Evolutionary conservation across 2,888 invertebrate genomes (phyloP).

Genomic region (Gonocerus acuteangulatus): DNA sequence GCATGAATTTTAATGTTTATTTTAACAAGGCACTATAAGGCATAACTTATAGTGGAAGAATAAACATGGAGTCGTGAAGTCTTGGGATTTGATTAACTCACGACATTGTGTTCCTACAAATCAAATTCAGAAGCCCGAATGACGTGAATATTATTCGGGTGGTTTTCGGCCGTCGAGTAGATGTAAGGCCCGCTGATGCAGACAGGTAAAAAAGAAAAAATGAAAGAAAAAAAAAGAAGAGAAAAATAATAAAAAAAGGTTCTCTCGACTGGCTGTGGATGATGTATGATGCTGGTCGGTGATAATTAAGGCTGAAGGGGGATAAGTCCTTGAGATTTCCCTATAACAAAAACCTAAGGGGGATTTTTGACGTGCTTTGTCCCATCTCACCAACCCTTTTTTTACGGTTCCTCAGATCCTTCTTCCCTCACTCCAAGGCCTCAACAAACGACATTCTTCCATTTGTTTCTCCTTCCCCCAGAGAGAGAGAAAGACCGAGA

Average conservation of each 20-base stretch:
- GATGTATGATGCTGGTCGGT: slow-evolving; percentile 18
- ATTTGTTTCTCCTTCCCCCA: slow-evolving; percentile 19
- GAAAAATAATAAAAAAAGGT: not conserved
- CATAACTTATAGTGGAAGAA: too few species aligned
- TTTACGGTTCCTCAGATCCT: not conserved
- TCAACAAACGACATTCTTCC: slow-evolving; percentile 11
- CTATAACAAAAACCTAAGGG: slow-evolving; percentile 20
- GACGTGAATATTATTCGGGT: slow-evolving; percentile 10
- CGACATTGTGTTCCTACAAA: too few species aligned
- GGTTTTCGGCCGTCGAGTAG: slow-evolving; percentile 16
- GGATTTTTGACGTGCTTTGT: slow-evolving; percentile 26
- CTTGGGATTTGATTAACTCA: too few species aligned
- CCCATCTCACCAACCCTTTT: slow-evolving; percentile 14
- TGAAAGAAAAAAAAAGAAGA: not conserved
- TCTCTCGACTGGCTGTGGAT: slow-evolving; percentile 4
- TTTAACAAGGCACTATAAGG: too few species aligned
- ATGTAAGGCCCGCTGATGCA: not conserved
- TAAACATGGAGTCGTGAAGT: too few species aligned
- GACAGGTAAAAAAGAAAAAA: not conserved
- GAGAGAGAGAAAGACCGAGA: too few species aligned
- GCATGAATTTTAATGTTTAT: too few species aligned
- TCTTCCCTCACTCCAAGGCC: not conserved
- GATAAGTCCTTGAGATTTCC: slow-evolving; percentile 18
- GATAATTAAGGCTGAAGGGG: slow-evolving; percentile 18
- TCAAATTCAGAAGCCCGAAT: too few species aligned